A percentile compares a stretch with the other conserved stretches of the same genome.
Evolutionary conservation across 2,113 vertebrate genomes (phyloP).

Genomic region (Ifrita kowaldi): DNA sequence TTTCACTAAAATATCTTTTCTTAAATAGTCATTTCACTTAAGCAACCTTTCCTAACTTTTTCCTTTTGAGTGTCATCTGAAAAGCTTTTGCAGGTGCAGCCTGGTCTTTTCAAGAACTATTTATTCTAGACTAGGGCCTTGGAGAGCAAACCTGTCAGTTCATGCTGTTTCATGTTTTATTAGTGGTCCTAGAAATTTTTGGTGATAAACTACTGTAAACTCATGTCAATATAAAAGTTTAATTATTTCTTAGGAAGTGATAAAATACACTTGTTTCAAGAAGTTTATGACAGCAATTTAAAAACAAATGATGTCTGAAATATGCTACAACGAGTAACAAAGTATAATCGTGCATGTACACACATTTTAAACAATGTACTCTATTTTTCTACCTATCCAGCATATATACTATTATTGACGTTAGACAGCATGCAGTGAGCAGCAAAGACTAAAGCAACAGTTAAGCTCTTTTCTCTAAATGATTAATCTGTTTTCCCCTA

Average conservation of each 20-base stretch:
- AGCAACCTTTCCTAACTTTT: not conserved
- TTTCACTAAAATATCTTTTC: not conserved
- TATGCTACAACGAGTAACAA: not conserved
- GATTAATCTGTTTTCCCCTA: not conserved
- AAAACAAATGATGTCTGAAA: not conserved
- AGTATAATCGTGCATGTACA: not conserved
- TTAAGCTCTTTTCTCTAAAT: not conserved
- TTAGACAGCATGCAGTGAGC: not conserved
- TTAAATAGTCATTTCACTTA: not conserved
- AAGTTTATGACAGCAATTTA: not conserved
- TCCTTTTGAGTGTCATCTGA: not conserved
- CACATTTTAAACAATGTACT: not conserved
- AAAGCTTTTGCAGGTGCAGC: not conserved
- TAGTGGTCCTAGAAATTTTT: not conserved
- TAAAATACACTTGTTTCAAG: not conserved
- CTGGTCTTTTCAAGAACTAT: not conserved
- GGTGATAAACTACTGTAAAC: not conserved
- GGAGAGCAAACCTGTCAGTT: not conserved
- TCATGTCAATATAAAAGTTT: not conserved
- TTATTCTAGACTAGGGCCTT: not conserved
- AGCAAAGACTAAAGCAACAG: not conserved
- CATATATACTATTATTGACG: not conserved
- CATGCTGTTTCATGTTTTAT: not conserved
- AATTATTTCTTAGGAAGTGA: not conserved
- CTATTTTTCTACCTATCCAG: not conserved